Evolutionary conservation across 2,888 invertebrate genomes (phyloP).

Genomic region (Thyatira batis): DNA sequence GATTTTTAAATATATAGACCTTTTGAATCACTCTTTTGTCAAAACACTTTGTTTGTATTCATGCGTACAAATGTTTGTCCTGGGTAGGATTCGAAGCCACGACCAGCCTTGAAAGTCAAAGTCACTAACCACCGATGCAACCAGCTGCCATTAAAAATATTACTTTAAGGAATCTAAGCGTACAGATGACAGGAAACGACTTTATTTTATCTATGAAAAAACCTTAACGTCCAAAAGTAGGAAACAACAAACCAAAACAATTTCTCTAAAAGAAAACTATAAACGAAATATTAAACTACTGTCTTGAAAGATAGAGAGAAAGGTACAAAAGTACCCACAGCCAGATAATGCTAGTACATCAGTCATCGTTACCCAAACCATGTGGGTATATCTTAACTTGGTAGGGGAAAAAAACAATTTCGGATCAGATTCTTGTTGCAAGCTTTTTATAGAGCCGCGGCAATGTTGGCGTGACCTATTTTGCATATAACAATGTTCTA

Average conservation of each 20-base stretch:
- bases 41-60: too few species aligned
- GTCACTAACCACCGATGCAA: too few species aligned
- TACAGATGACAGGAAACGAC: too few species aligned
- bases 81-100: too few species aligned
- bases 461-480: background rate
- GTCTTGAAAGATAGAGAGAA: constrained; percentile 6
- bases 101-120: too few species aligned
- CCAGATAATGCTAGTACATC: constrained; percentile 49
- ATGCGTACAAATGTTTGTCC: too few species aligned
- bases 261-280: background rate
- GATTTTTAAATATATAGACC: too few species aligned
- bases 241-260: background rate
- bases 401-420: background rate
- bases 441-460: background rate
- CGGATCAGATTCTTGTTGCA: background rate
- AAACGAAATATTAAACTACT: background rate
- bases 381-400: constrained; percentile 7
- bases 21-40: too few species aligned
- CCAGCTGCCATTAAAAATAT: too few species aligned
- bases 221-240: too few species aligned
- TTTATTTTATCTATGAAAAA: too few species aligned
- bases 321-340: constrained; percentile 28
- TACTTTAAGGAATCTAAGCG: too few species aligned
- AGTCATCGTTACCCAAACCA: constrained; percentile 57
- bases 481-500: background rate